Conservation (phyloP, 2,113 vertebrate genomes). For the Vidua macroura region DNA sequence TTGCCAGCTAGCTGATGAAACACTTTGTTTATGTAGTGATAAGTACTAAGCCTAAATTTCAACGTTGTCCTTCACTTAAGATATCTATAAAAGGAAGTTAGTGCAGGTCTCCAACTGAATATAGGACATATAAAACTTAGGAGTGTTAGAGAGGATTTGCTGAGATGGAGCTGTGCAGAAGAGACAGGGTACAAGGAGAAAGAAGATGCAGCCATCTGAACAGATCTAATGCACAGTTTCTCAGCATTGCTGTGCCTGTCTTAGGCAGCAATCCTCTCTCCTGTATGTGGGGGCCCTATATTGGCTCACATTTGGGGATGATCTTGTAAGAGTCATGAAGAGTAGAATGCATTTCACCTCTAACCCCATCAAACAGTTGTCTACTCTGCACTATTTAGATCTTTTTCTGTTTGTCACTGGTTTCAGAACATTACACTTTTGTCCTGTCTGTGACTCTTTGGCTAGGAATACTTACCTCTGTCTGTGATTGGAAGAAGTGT, state of each 20-base stretch:
- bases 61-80: neutral
- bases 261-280: neutral
- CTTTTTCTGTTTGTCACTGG: neutral
- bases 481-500: neutral
- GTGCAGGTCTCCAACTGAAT: neutral
- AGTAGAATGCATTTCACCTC: neutral
- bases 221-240: neutral
- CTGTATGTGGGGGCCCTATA: neutral
- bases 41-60: neutral
- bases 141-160: neutral
- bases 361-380: neutral
- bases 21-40: neutral
- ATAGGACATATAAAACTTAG: neutral
- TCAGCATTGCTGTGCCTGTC: neutral
- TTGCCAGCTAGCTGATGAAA: neutral
- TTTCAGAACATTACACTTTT: neutral
- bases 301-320: neutral
- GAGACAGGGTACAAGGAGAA: neutral
- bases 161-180: neutral
- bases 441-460: neutral
- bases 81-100: neutral
- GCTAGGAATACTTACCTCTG: neutral
- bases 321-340: neutral
- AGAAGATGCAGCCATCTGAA: neutral
- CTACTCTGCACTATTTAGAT: neutral